A percentile compares a stretch with the other conserved stretches of the same genome.
Conservation (phyloP, 2,113 vertebrate genomes). For the Dascyllus trimaculatus region DNA sequence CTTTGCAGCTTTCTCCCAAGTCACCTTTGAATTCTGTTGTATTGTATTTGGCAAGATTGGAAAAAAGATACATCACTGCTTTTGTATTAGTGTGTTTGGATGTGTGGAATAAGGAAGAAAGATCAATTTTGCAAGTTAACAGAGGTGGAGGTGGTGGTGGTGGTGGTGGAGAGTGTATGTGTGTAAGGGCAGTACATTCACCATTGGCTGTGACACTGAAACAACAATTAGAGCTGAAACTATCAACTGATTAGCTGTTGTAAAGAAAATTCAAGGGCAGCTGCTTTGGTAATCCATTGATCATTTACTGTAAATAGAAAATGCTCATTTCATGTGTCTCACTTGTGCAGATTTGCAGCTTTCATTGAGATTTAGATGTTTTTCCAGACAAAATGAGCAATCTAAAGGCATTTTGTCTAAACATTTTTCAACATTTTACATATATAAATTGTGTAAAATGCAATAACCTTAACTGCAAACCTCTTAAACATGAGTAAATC, state of each 20-base stretch:
- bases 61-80: constrained; percentile 6
- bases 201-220: background rate
- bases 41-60: background rate
- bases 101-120: constrained; percentile 7
- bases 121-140: background rate
- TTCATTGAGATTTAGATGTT: too few relatives aligned
- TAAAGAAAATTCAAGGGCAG: background rate
- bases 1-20: background rate
- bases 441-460: too few relatives aligned
- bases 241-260: background rate
- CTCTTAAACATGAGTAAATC: background rate
- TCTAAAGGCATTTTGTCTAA: too few relatives aligned
- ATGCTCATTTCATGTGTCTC: too few relatives aligned
- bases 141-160: background rate
- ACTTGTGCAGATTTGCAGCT: too few relatives aligned
- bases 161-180: background rate
- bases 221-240: background rate
- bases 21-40: background rate
- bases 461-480: background rate
- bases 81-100: background rate
- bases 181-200: background rate
- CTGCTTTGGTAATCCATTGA: background rate
- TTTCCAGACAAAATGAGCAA: too few relatives aligned
- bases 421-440: too few relatives aligned
- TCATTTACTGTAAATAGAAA: background rate